These are phyloP conservation scores for Lithophane socia DNA, from an alignment of 2,888 invertebrate species.

Conservation along the genomic window DNA sequence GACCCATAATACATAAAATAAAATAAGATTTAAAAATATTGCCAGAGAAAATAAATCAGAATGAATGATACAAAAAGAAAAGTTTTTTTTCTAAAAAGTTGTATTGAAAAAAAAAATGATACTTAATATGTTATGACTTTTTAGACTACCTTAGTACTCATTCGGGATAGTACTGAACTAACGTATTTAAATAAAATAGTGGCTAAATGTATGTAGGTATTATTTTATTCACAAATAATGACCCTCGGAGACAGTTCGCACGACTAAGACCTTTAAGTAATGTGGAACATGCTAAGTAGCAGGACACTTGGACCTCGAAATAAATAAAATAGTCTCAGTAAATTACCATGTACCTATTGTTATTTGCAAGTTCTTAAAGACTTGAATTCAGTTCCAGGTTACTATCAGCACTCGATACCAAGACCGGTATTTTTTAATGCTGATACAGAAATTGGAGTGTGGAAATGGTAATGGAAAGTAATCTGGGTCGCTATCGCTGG, in stretches of 20 bases:
- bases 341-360: neutral
- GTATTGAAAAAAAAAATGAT: no score
- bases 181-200: constrained; percentile 9
- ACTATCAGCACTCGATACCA: no score
- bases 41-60: no score
- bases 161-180: neutral
- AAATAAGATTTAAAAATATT: no score
- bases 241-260: constrained; percentile 43
- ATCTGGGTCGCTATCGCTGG: no score
- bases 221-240: constrained; percentile 49
- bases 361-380: neutral
- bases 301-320: constrained; percentile 44
- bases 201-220: constrained; percentile 5
- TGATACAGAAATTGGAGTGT: neutral
- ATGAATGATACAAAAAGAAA: no score
- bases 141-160: neutral
- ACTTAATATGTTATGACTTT: no score
- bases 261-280: constrained; percentile 56
- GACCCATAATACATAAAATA: no score
- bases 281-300: constrained; percentile 36
- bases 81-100: no score
- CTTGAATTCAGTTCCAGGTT: neutral
- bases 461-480: neutral
- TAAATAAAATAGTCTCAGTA: constrained; percentile 31
- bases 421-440: neutral